These are phyloP conservation scores for Mastacembelus armatus DNA, from an alignment of 2,797 vertebrate genomes.

Conservation along the genomic window DNA sequence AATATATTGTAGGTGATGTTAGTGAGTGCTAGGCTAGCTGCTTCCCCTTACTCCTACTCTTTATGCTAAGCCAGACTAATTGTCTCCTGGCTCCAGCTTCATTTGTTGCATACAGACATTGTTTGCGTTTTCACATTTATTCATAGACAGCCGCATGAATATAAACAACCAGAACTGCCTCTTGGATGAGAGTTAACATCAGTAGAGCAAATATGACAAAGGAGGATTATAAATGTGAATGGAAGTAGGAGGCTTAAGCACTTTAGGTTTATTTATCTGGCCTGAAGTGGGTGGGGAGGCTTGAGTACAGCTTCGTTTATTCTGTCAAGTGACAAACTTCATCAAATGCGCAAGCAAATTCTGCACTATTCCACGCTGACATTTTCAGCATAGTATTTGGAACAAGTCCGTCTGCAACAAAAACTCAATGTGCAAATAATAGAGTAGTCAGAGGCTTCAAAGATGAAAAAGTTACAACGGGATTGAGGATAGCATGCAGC, in stretches of 20 bases:
- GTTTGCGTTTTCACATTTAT: conserved; percentile 7
- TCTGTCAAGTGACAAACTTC: conserved; percentile 60
- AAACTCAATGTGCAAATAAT: conserved; percentile 24
- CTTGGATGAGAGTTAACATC: conserved; percentile 21
- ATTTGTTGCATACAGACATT: not conserved
- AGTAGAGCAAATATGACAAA: conserved; percentile 39
- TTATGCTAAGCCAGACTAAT: not conserved
- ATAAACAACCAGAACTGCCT: conserved; percentile 24
- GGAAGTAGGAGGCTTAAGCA: conserved; percentile 30
- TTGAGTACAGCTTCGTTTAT: conserved; percentile 45
- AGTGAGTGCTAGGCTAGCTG: not conserved
- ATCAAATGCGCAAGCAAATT: conserved; percentile 57
- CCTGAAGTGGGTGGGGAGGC: conserved; percentile 32
- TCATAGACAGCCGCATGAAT: conserved; percentile 18
- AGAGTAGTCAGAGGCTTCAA: conserved; percentile 34
- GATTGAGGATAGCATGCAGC: conserved; percentile 52
- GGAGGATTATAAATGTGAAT: conserved; percentile 41
- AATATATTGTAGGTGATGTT: no score
- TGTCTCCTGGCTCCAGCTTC: conserved; percentile 3
- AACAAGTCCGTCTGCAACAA: conserved; percentile 23
- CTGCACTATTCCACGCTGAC: conserved; percentile 29
- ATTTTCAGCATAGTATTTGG: conserved; percentile 38
- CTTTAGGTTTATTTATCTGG: conserved; percentile 38
- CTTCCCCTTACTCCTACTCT: not conserved
- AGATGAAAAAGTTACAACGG: conserved; percentile 30